Conservation (phyloP, 2,797 vertebrate species). For the Masticophis lateralis region DNA sequence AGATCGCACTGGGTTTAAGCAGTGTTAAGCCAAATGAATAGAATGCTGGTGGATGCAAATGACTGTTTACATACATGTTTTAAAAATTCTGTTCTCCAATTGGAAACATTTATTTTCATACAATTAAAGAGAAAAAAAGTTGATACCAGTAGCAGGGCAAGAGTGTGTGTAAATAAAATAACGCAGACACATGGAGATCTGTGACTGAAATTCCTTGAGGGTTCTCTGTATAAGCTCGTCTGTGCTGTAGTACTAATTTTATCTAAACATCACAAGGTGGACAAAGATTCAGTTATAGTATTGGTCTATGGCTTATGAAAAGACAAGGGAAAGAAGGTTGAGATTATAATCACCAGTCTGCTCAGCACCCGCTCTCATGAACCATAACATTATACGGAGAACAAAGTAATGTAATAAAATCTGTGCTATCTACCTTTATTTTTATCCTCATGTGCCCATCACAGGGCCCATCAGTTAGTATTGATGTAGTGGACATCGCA, state of each 20-base stretch:
- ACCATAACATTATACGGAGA: not conserved
- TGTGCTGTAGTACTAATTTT: not conserved
- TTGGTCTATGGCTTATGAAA: too few species aligned
- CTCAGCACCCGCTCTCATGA: not conserved
- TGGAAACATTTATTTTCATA: not conserved
- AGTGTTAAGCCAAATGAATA: not conserved
- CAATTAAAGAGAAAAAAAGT: not conserved
- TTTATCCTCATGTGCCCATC: not conserved
- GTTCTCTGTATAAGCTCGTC: not conserved
- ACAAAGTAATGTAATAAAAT: not conserved
- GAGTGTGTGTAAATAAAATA: not conserved
- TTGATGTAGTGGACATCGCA: not conserved
- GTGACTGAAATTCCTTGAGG: not conserved
- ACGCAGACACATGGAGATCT: not conserved
- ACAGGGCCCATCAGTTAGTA: not conserved
- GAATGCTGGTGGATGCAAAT: not conserved
- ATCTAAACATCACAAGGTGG: not conserved
- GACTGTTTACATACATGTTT: not conserved
- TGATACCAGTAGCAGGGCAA: not conserved
- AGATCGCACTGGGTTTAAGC: too few species aligned
- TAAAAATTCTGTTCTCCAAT: not conserved
- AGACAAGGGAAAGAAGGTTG: not conserved
- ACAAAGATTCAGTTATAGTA: not conserved
- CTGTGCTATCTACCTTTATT: too few species aligned
- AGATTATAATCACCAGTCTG: too few species aligned